Evolutionary conservation across 1,140 invertebrate genomes (phyloP).

Genomic region (Monochamus saltuarius): DNA sequence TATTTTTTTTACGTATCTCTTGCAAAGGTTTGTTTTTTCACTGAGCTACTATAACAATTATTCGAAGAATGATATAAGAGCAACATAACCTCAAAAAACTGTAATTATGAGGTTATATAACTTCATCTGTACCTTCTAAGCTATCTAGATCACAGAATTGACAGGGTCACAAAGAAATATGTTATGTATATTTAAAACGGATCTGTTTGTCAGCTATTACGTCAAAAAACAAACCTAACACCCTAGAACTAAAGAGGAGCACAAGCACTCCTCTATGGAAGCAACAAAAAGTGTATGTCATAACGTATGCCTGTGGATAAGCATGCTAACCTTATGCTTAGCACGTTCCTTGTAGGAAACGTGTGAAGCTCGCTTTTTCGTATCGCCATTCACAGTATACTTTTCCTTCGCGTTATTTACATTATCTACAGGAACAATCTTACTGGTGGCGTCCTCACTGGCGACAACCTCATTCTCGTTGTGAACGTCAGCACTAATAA

Average conservation of each 20-base stretch:
- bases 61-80: too few species aligned
- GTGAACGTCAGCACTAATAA: conserved; percentile 32
- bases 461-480: conserved; percentile 17
- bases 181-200: too few species aligned
- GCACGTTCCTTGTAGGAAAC: conserved; percentile 40
- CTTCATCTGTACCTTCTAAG: too few species aligned
- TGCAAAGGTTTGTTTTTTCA: too few species aligned
- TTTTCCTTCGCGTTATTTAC: conserved; percentile 32
- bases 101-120: too few species aligned
- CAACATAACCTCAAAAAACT: too few species aligned
- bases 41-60: too few species aligned
- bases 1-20: too few species aligned
- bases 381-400: conserved; percentile 22
- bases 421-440: conserved; percentile 28
- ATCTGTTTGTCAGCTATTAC: too few species aligned
- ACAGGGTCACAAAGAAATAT: too few species aligned
- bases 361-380: conserved; percentile 24
- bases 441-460: conserved; percentile 14
- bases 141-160: too few species aligned
- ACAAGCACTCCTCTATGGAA: background rate
- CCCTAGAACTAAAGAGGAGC: conserved; percentile 10
- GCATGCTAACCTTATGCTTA: conserved; percentile 43
- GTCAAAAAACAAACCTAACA: background rate
- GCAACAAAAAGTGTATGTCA: conserved; percentile 38
- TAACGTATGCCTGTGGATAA: conserved; percentile 51